Conservation (phyloP, 2,888 invertebrate species). For the Drosophila cognata region DNA sequence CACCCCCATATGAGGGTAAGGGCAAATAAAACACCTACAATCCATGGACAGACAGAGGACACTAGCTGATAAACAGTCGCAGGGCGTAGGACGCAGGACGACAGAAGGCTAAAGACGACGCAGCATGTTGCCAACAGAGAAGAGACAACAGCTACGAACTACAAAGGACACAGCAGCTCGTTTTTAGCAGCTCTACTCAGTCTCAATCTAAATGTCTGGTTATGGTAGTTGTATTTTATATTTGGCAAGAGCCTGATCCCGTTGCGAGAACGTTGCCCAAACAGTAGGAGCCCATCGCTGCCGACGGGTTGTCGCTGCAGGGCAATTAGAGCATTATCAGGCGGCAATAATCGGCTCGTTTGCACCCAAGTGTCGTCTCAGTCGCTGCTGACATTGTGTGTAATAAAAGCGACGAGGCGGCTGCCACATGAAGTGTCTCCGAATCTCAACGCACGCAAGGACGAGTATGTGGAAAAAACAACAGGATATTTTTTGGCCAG, state of each 20-base stretch:
- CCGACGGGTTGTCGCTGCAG: conserved; percentile 57
- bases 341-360: conserved; percentile 81
- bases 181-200: conserved; percentile 3
- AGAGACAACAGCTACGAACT: conserved; percentile 8
- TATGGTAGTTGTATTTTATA: neutral
- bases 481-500: conserved; percentile 64
- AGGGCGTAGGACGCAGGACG: conserved; percentile 3
- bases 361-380: conserved; percentile 75
- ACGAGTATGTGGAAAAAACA: conserved; percentile 53
- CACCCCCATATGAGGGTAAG: conserved; percentile 25
- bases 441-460: conserved; percentile 11
- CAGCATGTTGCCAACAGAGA: conserved; percentile 36
- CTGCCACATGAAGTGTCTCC: conserved; percentile 48
- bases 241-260: conserved; percentile 30
- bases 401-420: conserved; percentile 58
- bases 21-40: conserved; percentile 77
- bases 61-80: conserved; percentile 6
- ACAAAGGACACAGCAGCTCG: conserved; percentile 19
- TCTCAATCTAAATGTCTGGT: neutral
- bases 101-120: conserved; percentile 16
- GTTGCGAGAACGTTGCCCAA: conserved; percentile 48
- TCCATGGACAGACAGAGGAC: conserved; percentile 17
- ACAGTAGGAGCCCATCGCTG: conserved; percentile 73
- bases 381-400: conserved; percentile 62
- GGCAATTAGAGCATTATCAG: conserved; percentile 81